Percentiles rank a stretch among this genome's conserved stretches.
Conservation (phyloP, 1,140 invertebrate genomes). For the Drosophila ogumai region DNA sequence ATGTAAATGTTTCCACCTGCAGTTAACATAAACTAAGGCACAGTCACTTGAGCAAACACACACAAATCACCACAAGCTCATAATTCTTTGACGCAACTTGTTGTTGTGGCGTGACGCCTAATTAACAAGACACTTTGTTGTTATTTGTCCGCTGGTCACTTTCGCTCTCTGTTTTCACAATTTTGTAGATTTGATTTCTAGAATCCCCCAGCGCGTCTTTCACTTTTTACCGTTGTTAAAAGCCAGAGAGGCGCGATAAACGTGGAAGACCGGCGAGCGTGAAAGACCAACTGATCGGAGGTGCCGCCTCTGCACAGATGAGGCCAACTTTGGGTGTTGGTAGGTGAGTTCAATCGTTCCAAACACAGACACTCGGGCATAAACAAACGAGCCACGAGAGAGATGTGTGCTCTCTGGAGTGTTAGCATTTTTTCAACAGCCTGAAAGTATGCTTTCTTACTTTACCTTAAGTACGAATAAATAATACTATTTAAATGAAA, state of each 20-base stretch:
- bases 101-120: conserved; percentile 57
- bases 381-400: conserved; percentile 3
- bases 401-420: conserved; percentile 7
- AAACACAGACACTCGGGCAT: neutral
- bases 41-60: conserved; percentile 20
- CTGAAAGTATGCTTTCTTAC: conserved; percentile 41
- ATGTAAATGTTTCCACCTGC: neutral
- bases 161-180: conserved; percentile 66
- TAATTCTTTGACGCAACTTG: conserved; percentile 43
- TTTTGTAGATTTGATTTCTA: conserved; percentile 56
- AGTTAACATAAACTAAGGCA: conserved; percentile 13
- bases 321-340: conserved; percentile 59
- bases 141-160: conserved; percentile 45
- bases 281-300: conserved; percentile 62
- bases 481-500: no score
- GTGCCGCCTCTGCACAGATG: conserved; percentile 47
- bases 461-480: no score
- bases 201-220: conserved; percentile 68
- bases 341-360: conserved; percentile 29
- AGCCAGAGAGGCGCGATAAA: conserved; percentile 53
- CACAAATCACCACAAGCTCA: conserved; percentile 19
- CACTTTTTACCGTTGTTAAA: conserved; percentile 64
- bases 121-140: conserved; percentile 49
- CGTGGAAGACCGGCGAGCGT: conserved; percentile 56
- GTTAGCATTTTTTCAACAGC: conserved; percentile 10